Conservation (phyloP, 2,888 invertebrate genomes). For the Sussaba pulchella region DNA sequence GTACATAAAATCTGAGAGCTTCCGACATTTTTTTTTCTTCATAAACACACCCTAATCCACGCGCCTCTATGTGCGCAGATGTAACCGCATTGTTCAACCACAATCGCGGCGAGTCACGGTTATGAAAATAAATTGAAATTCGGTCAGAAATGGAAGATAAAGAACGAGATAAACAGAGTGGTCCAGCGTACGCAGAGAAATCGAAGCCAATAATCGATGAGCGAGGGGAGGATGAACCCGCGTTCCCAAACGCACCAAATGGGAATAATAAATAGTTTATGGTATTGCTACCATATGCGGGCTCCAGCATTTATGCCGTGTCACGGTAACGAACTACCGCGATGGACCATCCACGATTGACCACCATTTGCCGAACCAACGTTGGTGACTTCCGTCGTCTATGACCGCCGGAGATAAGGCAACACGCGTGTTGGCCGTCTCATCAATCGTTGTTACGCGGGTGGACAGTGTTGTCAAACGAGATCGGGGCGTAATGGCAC, state of each 20-base stretch:
- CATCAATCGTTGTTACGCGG: slow-evolving; percentile 20
- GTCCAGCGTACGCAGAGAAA: slow-evolving; percentile 34
- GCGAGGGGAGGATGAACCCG: slow-evolving; percentile 37
- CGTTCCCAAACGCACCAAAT: slow-evolving; percentile 29
- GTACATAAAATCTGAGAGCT: too few relatives aligned
- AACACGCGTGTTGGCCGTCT: slow-evolving; percentile 13
- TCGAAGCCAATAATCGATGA: slow-evolving; percentile 60
- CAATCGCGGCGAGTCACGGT: background rate
- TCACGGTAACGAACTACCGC: slow-evolving; percentile 38
- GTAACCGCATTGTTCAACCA: background rate
- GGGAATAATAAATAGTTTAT: slow-evolving; percentile 55
- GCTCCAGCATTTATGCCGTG: slow-evolving; percentile 30
- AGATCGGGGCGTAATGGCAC: slow-evolving; percentile 8
- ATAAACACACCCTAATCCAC: too few relatives aligned
- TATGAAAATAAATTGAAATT: slow-evolving; percentile 56
- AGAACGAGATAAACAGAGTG: slow-evolving; percentile 53
- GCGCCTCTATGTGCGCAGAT: too few relatives aligned
- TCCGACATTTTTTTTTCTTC: too few relatives aligned
- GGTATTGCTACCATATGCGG: slow-evolving; percentile 16
- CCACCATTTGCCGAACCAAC: slow-evolving; percentile 35
- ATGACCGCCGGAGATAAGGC: slow-evolving; percentile 44
- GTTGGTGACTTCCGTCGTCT: background rate
- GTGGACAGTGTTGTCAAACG: background rate
- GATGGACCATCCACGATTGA: slow-evolving; percentile 58
- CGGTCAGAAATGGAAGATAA: slow-evolving; percentile 58